Base-by-base conservation (phyloP, 2,113 vertebrate genomes). In the Tichodroma muraria region DNA sequence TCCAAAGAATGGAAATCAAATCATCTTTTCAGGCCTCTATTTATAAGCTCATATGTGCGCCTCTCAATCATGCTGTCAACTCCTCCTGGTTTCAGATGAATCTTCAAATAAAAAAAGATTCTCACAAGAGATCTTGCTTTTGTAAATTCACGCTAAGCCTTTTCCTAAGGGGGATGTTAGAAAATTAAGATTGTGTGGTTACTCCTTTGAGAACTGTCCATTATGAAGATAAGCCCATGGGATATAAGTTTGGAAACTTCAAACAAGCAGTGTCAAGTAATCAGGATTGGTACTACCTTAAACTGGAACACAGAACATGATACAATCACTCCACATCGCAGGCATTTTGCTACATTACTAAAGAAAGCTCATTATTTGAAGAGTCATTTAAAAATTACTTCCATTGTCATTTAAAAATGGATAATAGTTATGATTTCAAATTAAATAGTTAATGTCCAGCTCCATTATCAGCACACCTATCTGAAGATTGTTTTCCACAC, bases 1-100 rank as follows among this genome's bases (percentile, higher is more conserved):
- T 64, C 82, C 82, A 83, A 94, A 94, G 80, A 95, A 95, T 90
- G 76, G 44, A 97, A 96, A 91, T 85, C 63, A 93, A 93, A 92
- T 91, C 28, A 76, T 91, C 92, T 89, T 93, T 93, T 91, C 84
- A 78, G 81, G 70, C 83, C 79, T 93, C 77, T 89, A 35, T 88
- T 85, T 94, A 86, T 77, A 88, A 91, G 90, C 53, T 90, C 81
- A 53, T 89, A 50, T 78, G 64, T 88, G 85, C 10, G 47, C 56
- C 89, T 80, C 38, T 89, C 86, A 63, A 78, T 89, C 80, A 59
- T 71, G 71, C 91, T 93, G 76, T 81, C 84, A 94, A 2, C 42
- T 91, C 71, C 68, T 85, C 90, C 49, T 89, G 56, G 76, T 66
- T 94, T 91, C 91, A 80, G 68, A 11, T 84, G 64, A 93, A 80